Conservation (phyloP, 2,888 invertebrate species). For the Ophion slaviceki region DNA sequence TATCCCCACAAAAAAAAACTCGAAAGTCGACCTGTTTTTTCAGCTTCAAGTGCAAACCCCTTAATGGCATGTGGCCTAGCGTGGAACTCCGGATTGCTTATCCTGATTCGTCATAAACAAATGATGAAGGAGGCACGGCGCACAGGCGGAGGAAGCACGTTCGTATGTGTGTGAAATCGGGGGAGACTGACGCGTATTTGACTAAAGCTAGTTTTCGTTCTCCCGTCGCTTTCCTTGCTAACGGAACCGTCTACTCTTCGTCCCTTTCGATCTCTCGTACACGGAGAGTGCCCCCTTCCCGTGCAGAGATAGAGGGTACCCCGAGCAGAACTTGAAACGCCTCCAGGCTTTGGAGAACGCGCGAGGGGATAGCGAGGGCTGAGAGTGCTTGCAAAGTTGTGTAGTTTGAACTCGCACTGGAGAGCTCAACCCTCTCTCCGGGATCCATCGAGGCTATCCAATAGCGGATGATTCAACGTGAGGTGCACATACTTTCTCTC, state of each 20-base stretch:
- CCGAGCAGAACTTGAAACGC: constrained; percentile 59
- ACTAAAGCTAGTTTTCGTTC: constrained; percentile 52
- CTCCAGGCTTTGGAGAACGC: constrained; percentile 53
- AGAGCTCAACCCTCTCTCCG: constrained; percentile 38
- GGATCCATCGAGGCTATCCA: constrained; percentile 28
- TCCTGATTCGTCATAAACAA: background rate
- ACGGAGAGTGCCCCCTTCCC: background rate
- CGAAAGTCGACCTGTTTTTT: too few species aligned
- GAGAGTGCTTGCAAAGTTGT: constrained; percentile 54
- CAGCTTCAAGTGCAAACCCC: too few species aligned
- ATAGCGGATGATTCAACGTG: constrained; percentile 48
- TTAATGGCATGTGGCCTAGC: background rate
- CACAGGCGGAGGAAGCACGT: background rate
- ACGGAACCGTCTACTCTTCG: constrained; percentile 24
- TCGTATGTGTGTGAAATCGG: background rate
- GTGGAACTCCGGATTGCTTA: background rate
- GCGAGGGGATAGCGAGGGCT: constrained; percentile 23
- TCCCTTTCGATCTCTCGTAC: constrained; percentile 14
- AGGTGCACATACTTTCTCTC: constrained; percentile 10
- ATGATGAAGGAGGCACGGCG: background rate
- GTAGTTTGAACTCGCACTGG: constrained; percentile 49
- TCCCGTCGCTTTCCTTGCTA: constrained; percentile 35
- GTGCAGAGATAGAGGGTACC: constrained; percentile 27
- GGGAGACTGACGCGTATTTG: constrained; percentile 45
- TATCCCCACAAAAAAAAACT: too few species aligned